Conservation (phyloP, 1,140 invertebrate genomes). For the Cecropterus lyciades region DNA sequence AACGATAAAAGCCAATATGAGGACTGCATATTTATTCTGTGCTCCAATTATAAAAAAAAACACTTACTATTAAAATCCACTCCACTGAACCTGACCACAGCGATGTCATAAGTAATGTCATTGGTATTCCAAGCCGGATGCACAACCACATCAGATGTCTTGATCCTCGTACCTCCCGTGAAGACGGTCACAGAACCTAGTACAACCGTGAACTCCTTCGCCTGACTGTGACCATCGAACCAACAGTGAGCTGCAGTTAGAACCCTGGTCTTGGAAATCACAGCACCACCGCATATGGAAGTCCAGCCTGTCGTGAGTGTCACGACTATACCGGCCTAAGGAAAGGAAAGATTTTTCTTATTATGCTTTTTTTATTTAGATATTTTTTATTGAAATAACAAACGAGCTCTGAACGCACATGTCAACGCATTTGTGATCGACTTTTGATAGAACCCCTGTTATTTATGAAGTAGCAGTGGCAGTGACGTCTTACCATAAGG, state of each 20-base stretch:
- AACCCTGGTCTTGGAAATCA: slow-evolving; percentile 81
- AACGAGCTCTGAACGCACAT: too few relatives aligned
- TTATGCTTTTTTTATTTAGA: too few relatives aligned
- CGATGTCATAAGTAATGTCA: slow-evolving; percentile 80
- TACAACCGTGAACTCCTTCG: slow-evolving; percentile 57
- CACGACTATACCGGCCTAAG: slow-evolving; percentile 58
- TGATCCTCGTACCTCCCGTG: slow-evolving; percentile 64
- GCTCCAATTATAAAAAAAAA: neutral
- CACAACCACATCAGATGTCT: slow-evolving; percentile 58
- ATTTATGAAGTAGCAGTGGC: too few relatives aligned
- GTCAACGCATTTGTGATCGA: too few relatives aligned
- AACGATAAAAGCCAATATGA: too few relatives aligned
- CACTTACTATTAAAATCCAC: slow-evolving; percentile 62
- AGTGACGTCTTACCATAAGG: too few relatives aligned
- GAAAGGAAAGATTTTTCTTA: neutral
- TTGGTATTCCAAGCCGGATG: slow-evolving; percentile 76
- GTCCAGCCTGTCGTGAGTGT: slow-evolving; percentile 53
- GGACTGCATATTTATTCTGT: too few relatives aligned
- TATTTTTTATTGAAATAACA: too few relatives aligned
- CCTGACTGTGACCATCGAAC: slow-evolving; percentile 64
- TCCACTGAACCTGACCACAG: slow-evolving; percentile 74
- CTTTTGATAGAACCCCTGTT: too few relatives aligned
- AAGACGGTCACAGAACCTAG: slow-evolving; percentile 67
- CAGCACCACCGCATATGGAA: slow-evolving; percentile 83
- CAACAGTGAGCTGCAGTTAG: slow-evolving; percentile 86